Evolutionary conservation across 1,140 invertebrate species (phyloP).

Genomic region (Macrobrachium rosenbergii): DNA sequence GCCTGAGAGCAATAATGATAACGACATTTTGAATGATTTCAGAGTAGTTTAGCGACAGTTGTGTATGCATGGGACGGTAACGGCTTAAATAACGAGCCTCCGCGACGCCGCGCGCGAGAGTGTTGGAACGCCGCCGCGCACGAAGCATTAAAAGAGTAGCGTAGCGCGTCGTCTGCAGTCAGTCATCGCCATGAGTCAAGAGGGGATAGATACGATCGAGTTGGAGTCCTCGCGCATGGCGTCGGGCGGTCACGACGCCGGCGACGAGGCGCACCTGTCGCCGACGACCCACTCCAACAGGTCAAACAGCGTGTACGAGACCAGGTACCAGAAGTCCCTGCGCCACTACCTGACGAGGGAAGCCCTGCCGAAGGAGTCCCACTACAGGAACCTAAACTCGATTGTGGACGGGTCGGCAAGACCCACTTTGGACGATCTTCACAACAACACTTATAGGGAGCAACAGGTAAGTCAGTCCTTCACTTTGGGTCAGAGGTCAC

Average conservation of each 20-base stretch:
- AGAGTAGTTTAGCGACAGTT: not conserved
- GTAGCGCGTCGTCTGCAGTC: slow-evolving; percentile 26
- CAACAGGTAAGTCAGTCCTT: slow-evolving; percentile 53
- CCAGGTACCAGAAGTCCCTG: slow-evolving; percentile 66
- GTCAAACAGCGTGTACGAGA: slow-evolving; percentile 62
- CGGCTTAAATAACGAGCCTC: not conserved
- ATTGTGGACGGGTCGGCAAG: slow-evolving; percentile 55
- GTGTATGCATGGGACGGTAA: not conserved
- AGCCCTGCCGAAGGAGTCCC: slow-evolving; percentile 65
- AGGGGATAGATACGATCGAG: slow-evolving; percentile 38
- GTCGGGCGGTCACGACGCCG: slow-evolving; percentile 25
- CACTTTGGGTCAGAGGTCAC: too few relatives aligned
- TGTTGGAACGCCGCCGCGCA: slow-evolving; percentile 5
- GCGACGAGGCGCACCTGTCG: slow-evolving; percentile 33
- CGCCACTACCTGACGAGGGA: slow-evolving; percentile 67
- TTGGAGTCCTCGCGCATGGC: slow-evolving; percentile 49
- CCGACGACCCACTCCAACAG: slow-evolving; percentile 39
- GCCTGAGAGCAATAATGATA: too few relatives aligned
- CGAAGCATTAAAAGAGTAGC: slow-evolving; percentile 26
- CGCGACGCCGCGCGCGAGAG: not conserved
- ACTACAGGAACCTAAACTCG: slow-evolving; percentile 65
- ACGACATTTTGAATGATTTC: too few relatives aligned
- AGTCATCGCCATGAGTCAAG: slow-evolving; percentile 46
- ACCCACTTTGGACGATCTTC: slow-evolving; percentile 63
- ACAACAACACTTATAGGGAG: slow-evolving; percentile 55